These are phyloP conservation scores for Trachythela sp. DNA, from an alignment of 64 coral and sea anemone genomes.

Conservation along the genomic window DNA sequence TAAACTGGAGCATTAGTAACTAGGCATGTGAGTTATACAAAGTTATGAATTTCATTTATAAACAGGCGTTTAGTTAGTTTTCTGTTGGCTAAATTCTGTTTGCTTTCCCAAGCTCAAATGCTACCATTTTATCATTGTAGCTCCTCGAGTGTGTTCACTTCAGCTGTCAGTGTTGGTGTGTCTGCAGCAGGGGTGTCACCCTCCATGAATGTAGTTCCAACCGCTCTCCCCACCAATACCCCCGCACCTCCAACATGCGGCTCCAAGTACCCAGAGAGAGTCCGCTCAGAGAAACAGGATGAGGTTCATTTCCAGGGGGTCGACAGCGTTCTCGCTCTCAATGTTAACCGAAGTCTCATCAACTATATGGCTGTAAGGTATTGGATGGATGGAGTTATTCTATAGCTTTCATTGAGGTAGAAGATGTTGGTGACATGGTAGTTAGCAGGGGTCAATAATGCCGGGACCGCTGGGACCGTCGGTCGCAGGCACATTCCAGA, in stretches of 20 bases:
- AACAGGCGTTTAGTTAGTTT: too few species aligned
- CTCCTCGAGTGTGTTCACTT: background rate
- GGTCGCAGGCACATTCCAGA: too few species aligned
- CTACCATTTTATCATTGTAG: background rate
- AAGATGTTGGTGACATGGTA: background rate
- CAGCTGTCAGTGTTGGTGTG: conserved; percentile 27
- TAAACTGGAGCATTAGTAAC: too few species aligned
- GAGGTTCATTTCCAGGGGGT: conserved; percentile 42
- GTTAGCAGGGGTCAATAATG: too few species aligned
- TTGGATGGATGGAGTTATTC: background rate
- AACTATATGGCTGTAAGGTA: background rate
- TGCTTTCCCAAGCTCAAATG: too few species aligned
- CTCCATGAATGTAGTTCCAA: conserved; percentile 43
- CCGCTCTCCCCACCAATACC: conserved; percentile 64
- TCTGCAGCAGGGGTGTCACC: conserved; percentile 80
- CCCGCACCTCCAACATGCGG: conserved; percentile 86
- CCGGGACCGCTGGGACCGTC: too few species aligned
- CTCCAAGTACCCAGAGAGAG: conserved; percentile 27
- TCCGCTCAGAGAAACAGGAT: conserved; percentile 38
- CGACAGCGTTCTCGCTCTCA: conserved; percentile 56
- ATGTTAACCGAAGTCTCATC: background rate
- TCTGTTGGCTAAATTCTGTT: too few species aligned
- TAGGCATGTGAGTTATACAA: too few species aligned
- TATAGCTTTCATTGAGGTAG: background rate
- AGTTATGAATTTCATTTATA: too few species aligned